A percentile compares a stretch with the other conserved stretches of the same genome.
phyloP scores from a whole-genome alignment of 2,888 invertebrate species.

The Argynnis bischoffii region DNA sequence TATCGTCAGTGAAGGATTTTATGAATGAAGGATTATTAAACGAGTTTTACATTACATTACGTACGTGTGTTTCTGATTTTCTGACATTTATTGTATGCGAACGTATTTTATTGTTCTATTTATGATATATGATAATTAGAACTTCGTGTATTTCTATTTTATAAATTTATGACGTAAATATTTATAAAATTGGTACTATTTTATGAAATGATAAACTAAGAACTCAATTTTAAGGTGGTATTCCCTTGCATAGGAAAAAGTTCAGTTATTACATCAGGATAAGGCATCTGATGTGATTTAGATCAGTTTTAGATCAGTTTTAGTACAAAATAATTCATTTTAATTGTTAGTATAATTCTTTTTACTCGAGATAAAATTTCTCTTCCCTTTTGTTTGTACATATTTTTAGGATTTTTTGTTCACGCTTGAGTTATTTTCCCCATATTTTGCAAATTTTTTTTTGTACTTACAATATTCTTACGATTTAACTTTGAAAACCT shows the following conservation, averaged over 20 bases:
- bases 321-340: slow-evolving; percentile 15
- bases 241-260: background rate
- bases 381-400: too few species aligned
- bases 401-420: too few species aligned
- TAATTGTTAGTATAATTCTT: background rate
- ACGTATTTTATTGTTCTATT: background rate
- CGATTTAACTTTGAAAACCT: too few species aligned
- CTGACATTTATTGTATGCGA: background rate
- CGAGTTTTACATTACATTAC: background rate
- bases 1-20: background rate
- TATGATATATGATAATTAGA: background rate
- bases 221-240: background rate
- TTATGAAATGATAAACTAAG: too few species aligned
- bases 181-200: background rate
- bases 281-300: background rate
- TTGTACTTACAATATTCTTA: too few species aligned
- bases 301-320: background rate
- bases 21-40: background rate
- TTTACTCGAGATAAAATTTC: background rate
- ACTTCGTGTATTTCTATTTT: background rate
- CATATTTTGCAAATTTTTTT: too few species aligned
- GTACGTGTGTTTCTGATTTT: background rate
- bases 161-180: background rate
- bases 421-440: too few species aligned
- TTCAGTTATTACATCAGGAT: background rate